Base-by-base conservation (phyloP, 2,113 vertebrate species). In the Corythornis madagascariensis region DNA sequence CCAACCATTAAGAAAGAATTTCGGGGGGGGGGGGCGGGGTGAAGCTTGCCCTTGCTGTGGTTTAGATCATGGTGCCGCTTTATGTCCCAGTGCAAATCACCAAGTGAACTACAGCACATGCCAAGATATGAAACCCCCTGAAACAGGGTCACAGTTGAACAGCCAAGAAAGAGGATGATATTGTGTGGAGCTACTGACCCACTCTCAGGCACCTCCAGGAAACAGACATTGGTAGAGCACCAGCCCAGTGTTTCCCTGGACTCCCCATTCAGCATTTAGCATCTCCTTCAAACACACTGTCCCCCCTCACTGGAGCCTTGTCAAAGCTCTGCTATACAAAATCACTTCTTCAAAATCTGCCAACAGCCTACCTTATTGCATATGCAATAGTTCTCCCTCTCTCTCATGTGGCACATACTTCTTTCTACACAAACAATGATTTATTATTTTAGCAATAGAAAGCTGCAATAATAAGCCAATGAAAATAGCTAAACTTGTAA, bases 371-470 rank as follows among this genome's bases (percentile, higher is more conserved):
- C 40, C 35, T 74, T 71, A 76, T 38, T 17, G 33, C 25, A 40
- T n/a, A 76, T 40, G 73, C 33, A 94, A 75, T 33, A 59, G 22
- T 31, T 85, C 72, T 57, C 26, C 35, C 47, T 19, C 63, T 35
- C 69, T 77, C 77, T 72, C 82, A 29, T 29, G 73, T 19, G 65
- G 33, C 59, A 67, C 90, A 52, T 63, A 86, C 33, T 70, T 89
- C 69, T 71, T 91, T 64, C 83, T 88, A 71, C 75, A 86, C 50
- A 96, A 95, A 95, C 67, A 83, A 82, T 90, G 53, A 96, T 95
- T 95, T 94, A 97, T 95, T 94, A 88, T 95, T 97, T 97, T 90
- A 93, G 87, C 77, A 83, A 94, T 61, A 88, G 84, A 96, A 96
- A 92, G 89, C 70, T 92, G 61, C 48, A 89, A 86, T 83, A 97